These are phyloP conservation scores for Proisotoma minuta DNA, from an alignment of 2,888 invertebrate genomes.

Conservation along the genomic window DNA sequence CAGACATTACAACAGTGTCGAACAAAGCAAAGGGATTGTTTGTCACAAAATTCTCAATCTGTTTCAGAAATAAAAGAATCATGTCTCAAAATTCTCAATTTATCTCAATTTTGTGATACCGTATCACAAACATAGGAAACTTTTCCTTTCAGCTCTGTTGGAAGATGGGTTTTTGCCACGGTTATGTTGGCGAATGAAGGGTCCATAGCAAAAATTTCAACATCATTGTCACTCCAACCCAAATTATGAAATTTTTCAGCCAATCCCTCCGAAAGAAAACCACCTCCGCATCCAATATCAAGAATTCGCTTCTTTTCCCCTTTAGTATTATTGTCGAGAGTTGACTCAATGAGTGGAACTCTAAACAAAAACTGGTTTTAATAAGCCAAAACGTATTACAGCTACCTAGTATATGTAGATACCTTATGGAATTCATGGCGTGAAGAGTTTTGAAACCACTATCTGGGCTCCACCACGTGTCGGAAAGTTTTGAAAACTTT, in stretches of 20 bases:
- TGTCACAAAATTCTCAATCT: conserved; percentile 57
- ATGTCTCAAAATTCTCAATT: no score
- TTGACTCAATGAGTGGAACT: background rate
- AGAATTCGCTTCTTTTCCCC: background rate
- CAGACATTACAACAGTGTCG: conserved; percentile 81
- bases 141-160: background rate
- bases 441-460: background rate
- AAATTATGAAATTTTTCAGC: background rate
- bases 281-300: background rate
- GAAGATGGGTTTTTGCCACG: background rate
- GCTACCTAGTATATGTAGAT: background rate
- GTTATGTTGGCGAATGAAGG: background rate
- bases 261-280: background rate
- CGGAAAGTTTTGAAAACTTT: background rate
- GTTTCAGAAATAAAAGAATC: no score
- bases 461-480: background rate
- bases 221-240: background rate
- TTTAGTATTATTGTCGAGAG: background rate
- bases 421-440: background rate
- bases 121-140: background rate
- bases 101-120: no score
- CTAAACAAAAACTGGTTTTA: no score
- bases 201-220: background rate
- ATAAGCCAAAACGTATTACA: background rate
- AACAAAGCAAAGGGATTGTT: conserved; percentile 57